Evolutionary conservation across 2,113 vertebrate species (phyloP).

Genomic region (Clarias macrocephalus): DNA sequence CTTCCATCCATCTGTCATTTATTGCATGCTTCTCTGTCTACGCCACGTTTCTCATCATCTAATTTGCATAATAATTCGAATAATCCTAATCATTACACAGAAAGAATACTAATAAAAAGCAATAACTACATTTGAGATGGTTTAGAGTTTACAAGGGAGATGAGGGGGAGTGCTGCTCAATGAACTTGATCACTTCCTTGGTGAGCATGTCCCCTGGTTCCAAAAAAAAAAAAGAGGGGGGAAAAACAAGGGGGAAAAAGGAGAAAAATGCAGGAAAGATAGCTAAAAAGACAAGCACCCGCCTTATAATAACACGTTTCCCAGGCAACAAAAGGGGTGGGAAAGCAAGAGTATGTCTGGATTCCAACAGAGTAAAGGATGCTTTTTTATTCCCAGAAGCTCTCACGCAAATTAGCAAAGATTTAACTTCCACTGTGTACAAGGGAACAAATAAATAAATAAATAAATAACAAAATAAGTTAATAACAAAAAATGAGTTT

Average conservation of each 20-base stretch:
- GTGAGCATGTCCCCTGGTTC: conserved; percentile 15
- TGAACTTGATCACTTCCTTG: conserved; percentile 44
- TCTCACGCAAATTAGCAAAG: conserved; percentile 27
- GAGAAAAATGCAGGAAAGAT: conserved; percentile 24
- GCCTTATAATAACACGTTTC: conserved; percentile 52
- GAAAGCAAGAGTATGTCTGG: conserved; percentile 40
- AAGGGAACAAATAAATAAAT: neutral
- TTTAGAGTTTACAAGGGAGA: conserved; percentile 2
- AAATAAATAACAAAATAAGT: neutral
- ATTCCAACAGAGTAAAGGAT: conserved; percentile 39
- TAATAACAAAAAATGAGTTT: too few relatives aligned
- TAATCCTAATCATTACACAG: conserved; percentile 7
- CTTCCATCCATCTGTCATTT: conserved; percentile 29
- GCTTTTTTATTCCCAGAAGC: conserved; percentile 37
- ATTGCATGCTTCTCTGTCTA: neutral
- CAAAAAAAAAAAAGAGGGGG: neutral
- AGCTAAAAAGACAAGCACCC: conserved; percentile 45
- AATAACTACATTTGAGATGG: neutral
- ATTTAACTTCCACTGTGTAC: conserved; percentile 10
- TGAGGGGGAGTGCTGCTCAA: conserved; percentile 31
- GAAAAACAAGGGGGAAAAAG: neutral
- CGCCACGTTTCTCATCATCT: conserved; percentile 6
- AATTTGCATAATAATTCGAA: neutral
- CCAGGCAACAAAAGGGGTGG: conserved; percentile 51
- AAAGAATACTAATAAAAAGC: neutral